Percentiles rank a stretch among this genome's conserved stretches.
Conservation (phyloP, 1,140 invertebrate genomes). For the Ylistrum balloti region DNA sequence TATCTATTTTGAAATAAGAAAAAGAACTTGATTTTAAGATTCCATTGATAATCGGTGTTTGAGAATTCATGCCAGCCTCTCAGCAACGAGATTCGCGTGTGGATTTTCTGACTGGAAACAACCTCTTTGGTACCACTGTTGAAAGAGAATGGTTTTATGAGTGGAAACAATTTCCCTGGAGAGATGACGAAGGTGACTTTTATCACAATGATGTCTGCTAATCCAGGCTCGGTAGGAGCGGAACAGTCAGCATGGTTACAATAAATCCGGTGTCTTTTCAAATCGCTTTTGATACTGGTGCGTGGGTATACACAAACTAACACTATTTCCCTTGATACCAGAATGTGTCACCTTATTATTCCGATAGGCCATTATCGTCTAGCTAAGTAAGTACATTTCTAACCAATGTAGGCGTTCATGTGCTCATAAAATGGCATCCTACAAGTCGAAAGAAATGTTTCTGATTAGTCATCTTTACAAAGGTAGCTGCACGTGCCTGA, state of each 20-base stretch:
- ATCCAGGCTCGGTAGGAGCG: not conserved
- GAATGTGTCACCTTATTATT: not conserved
- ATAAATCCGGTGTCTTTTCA: too few relatives aligned
- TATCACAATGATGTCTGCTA: not conserved
- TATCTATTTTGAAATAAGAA: too few relatives aligned
- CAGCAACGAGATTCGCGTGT: too few relatives aligned
- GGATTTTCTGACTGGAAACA: not conserved
- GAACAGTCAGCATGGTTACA: not conserved
- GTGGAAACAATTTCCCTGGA: not conserved
- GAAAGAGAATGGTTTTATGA: not conserved
- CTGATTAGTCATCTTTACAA: too few relatives aligned
- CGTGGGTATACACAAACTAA: not conserved
- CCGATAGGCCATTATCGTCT: too few relatives aligned
- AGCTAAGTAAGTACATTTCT: not conserved
- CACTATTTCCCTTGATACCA: not conserved
- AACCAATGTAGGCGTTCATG: too few relatives aligned
- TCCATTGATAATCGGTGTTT: too few relatives aligned
- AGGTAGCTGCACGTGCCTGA: too few relatives aligned
- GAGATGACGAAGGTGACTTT: not conserved
- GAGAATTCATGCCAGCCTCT: too few relatives aligned
- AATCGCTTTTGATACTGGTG: not conserved
- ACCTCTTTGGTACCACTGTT: not conserved
- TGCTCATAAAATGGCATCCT: too few relatives aligned
- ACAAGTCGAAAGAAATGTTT: too few relatives aligned
- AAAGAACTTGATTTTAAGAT: too few relatives aligned